Evolutionary conservation across 2,113 vertebrate species (phyloP).

Genomic region (Oreocharis arfaki): DNA sequence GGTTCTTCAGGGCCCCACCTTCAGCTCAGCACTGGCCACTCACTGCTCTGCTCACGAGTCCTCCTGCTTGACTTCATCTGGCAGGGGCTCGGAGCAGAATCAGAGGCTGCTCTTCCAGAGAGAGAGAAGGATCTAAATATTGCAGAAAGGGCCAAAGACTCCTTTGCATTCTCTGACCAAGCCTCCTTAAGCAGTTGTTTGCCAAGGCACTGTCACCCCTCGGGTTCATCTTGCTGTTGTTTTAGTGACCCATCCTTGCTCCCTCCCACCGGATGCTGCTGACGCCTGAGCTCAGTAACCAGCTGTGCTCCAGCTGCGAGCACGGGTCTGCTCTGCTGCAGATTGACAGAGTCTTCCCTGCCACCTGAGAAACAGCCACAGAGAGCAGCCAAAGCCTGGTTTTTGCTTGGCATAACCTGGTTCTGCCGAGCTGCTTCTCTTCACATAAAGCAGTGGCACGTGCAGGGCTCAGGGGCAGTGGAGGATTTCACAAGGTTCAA

Average conservation of each 20-base stretch:
- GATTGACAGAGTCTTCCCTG: not conserved
- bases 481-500: not conserved
- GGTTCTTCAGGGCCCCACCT: not conserved
- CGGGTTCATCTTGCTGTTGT: not conserved
- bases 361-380: not conserved
- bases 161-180: not conserved
- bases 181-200: not conserved
- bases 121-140: not conserved
- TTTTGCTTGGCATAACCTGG: not conserved
- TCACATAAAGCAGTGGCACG: accelerated
- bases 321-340: not conserved
- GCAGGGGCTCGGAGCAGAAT: not conserved
- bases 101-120: not conserved
- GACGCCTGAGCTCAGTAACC: not conserved
- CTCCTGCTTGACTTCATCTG: not conserved
- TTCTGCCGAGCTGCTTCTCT: not conserved
- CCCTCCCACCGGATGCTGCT: not conserved
- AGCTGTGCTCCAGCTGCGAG: conserved; percentile 30
- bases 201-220: not conserved
- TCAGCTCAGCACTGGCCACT: not conserved
- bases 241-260: accelerated
- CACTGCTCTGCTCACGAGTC: not conserved
- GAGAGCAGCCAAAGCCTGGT: not conserved
- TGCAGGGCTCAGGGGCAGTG: not conserved
- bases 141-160: not conserved